Conservation (phyloP, 1,140 invertebrate species). For the Euschistus heros region DNA sequence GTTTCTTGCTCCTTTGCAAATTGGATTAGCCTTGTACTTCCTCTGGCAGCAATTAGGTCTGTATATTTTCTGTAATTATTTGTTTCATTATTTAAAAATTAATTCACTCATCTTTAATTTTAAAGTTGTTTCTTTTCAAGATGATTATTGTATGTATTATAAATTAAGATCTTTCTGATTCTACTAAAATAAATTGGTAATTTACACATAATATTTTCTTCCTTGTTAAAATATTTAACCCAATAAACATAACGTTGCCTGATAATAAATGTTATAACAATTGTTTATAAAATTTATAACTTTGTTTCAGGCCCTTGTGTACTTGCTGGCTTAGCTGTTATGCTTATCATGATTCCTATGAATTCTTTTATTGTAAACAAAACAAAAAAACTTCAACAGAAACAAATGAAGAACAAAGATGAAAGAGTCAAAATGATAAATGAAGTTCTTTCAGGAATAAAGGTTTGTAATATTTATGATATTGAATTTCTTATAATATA, state of each 20-base stretch:
- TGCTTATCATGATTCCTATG: conserved; percentile 83
- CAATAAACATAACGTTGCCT: too few relatives aligned
- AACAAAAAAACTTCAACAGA: conserved; percentile 68
- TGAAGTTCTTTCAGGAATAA: conserved; percentile 88
- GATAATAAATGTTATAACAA: too few relatives aligned
- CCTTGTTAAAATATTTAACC: background rate
- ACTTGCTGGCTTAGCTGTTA: conserved; percentile 78
- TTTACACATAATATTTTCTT: background rate
- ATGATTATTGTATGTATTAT: background rate
- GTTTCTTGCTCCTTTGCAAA: conserved; percentile 51
- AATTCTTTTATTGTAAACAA: conserved; percentile 81
- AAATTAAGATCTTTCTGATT: too few relatives aligned
- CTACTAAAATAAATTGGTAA: background rate
- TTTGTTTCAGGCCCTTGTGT: conserved; percentile 58
- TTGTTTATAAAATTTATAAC: too few relatives aligned
- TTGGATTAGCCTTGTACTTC: conserved; percentile 43
- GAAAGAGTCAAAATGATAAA: conserved; percentile 89
- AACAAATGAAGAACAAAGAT: conserved; percentile 85
- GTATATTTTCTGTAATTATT: too few relatives aligned
- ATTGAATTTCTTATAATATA: background rate
- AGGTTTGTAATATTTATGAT: conserved; percentile 45
- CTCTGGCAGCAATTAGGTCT: conserved; percentile 39
- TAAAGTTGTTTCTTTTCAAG: background rate
- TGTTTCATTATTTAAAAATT: too few relatives aligned
- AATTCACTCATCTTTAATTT: too few relatives aligned